Evolutionary conservation across 2,797 vertebrate genomes (phyloP).

Genomic region (Chaunax sp.): DNA sequence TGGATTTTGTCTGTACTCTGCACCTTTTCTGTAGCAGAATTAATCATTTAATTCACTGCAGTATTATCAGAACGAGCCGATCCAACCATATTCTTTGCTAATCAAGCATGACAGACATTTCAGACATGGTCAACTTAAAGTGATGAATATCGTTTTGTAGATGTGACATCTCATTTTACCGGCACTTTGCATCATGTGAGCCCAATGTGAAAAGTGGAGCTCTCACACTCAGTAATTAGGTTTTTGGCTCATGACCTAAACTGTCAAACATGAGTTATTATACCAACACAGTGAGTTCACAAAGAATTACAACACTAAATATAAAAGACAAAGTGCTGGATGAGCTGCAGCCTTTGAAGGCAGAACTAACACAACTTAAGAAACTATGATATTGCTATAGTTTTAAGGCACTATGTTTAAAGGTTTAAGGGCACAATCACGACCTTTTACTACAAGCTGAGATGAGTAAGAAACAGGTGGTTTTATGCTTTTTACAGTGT

Average conservation of each 20-base stretch:
- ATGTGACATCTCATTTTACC: background rate
- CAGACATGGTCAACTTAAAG: background rate
- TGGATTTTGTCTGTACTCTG: background rate
- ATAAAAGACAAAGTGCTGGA: no score
- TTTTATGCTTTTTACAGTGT: no score
- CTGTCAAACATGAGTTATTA: no score
- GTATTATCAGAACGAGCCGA: no score
- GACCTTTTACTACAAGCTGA: no score
- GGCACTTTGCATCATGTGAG: background rate
- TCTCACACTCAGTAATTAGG: background rate
- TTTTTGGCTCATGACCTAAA: background rate
- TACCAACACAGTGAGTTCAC: background rate
- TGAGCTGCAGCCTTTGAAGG: background rate
- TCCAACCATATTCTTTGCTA: constrained; percentile 1
- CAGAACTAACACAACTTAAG: no score
- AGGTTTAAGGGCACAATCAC: no score
- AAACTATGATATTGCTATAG: no score
- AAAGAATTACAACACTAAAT: background rate
- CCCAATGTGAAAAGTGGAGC: background rate
- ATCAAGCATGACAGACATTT: background rate
- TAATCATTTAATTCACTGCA: background rate
- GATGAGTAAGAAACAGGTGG: no score
- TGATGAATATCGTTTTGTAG: background rate
- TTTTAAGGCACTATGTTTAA: no score
- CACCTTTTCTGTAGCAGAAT: background rate